Conservation (phyloP, 2,113 vertebrate genomes). For the Procapra przewalskii region DNA sequence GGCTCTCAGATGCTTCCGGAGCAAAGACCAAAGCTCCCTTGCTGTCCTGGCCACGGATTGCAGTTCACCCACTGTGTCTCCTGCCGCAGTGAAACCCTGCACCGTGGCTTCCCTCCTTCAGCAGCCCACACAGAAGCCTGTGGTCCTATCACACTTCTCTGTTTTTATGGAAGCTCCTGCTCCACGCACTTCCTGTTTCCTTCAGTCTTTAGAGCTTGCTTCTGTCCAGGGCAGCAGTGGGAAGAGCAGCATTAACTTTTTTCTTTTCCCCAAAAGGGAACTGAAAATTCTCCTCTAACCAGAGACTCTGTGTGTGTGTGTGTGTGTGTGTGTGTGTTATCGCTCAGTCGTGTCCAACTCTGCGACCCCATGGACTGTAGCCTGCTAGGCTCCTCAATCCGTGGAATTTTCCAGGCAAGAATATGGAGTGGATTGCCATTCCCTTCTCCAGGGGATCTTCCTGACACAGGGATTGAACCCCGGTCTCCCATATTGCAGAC, state of each 20-base stretch:
- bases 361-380: not conserved
- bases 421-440: not conserved
- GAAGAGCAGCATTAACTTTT: not conserved
- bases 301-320: not conserved
- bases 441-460: not conserved
- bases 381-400: not conserved
- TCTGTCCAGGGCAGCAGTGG: not conserved
- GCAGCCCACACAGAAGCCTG: not conserved
- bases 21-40: not conserved
- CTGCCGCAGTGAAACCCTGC: not conserved
- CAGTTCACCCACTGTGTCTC: not conserved
- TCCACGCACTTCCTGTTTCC: not conserved
- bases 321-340: not conserved
- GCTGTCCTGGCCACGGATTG: not conserved
- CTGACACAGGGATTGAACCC: not conserved
- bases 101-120: not conserved
- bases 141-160: not conserved
- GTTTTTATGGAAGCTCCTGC: not conserved
- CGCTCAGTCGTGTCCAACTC: accelerated
- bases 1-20: not conserved
- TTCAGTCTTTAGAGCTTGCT: not conserved
- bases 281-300: not conserved
- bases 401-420: not conserved
- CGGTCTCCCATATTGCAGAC: not conserved
- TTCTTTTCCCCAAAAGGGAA: not conserved